Evolutionary conservation across 37 sponge, comb jelly and placozoan genomes (phyloP), one percentile per base, ranked within the genome.

Genomic region (Tethya wilhelma): DNA sequence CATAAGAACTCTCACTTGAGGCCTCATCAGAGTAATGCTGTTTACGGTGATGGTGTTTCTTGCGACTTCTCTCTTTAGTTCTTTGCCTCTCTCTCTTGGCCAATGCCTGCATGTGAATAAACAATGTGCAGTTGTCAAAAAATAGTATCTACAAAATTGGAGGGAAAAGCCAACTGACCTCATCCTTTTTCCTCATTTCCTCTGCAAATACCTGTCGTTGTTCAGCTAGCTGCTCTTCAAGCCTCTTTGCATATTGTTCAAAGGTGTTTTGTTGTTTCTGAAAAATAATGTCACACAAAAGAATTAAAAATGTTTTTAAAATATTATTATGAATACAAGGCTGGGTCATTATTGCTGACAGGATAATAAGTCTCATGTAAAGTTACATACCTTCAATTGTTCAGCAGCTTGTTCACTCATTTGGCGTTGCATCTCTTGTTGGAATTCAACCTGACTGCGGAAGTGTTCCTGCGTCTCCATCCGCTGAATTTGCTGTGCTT

Each of bases 391-490:
- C 83, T 64, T 72, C 66, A 53, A 30, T 46, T 82, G 83, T 20
- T 49, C 20, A 65, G 64, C 31, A 22, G 73, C 38, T 20, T 73
- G 73, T 22, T 82, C 83, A 36, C 73, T 74, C 32, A 82, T 55
- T 23, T 30, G 73, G 1, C 31, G 59, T 36, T 82, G 66, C 22
- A 82, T 64, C 55, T 64, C 73, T 46, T 42, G 32, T 39, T 73
- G 74, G 30, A 82, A 71, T 9, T 67, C 86, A n/a, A 43, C 86
- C 41, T 85, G 78, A 1, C 46, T 71, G 17, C 71, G 59, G 59
- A 84, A 67, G 43, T 84, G 77, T 19, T 75, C 68, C 59, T 78
- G 34, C 11, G 86, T 34, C 33, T 77, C 79, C 22, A 63, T 63
- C 2, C 20, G n/a, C 67, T 74, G 75, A 43, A 69, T 65, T 33